Conservation (phyloP, 2,113 vertebrate genomes). For the Xiphophorus couchianus region DNA sequence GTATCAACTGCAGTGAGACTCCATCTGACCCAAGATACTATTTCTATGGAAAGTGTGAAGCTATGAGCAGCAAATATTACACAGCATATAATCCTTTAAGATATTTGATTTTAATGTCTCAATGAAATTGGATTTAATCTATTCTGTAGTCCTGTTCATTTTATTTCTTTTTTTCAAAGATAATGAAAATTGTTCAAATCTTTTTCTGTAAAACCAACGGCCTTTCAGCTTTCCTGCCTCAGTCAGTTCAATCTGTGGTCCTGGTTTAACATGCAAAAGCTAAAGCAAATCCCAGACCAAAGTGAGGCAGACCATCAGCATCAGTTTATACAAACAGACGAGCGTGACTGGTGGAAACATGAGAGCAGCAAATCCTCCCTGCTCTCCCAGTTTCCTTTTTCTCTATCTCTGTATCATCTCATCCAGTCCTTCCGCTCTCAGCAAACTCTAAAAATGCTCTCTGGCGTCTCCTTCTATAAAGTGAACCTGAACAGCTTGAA, state of each 20-base stretch:
- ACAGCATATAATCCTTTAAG: too few relatives aligned
- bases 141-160: not conserved
- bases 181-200: not conserved
- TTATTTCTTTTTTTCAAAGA: not conserved
- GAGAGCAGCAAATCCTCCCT: conserved; percentile 29
- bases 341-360: conserved; percentile 36
- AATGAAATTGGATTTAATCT: not conserved
- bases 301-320: conserved; percentile 39
- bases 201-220: not conserved
- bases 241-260: not conserved
- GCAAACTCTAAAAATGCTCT: conserved; percentile 37
- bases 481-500: conserved; percentile 46
- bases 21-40: too few relatives aligned
- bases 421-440: conserved; percentile 32
- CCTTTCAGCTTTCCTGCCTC: not conserved
- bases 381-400: not conserved
- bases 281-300: conserved; percentile 48
- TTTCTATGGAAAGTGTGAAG: too few relatives aligned
- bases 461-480: conserved; percentile 54
- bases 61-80: too few relatives aligned
- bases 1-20: too few relatives aligned
- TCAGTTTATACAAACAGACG: conserved; percentile 46
- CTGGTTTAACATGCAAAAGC: not conserved
- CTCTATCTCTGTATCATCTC: conserved; percentile 33
- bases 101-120: too few relatives aligned